A percentile compares a stretch with the other conserved stretches of the same genome.
Evolutionary conservation across 2,797 vertebrate species (phyloP).

Genomic region (Lutjanus argentimaculatus): DNA sequence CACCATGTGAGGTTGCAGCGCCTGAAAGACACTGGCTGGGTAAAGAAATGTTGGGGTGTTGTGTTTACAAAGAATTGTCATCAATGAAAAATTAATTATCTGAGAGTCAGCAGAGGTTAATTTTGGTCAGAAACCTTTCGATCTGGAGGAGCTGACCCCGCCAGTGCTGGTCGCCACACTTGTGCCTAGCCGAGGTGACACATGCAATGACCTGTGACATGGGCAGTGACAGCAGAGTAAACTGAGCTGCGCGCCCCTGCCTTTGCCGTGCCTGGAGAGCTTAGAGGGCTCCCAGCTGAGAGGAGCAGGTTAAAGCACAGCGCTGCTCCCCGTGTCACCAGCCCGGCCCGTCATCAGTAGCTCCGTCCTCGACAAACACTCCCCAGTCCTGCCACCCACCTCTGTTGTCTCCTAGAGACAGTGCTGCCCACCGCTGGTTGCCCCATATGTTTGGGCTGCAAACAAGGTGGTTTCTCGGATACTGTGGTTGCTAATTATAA

Average conservation of each 20-base stretch:
- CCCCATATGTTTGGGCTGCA: slow-evolving; percentile 98
- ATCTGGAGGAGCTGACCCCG: slow-evolving; percentile 92
- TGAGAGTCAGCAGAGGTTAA: slow-evolving; percentile 93
- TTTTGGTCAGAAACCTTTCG: slow-evolving; percentile 95
- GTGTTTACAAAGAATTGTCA: slow-evolving; percentile 85
- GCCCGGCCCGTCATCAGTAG: slow-evolving; percentile 60
- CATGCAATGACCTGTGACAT: slow-evolving; percentile 92
- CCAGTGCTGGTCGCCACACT: slow-evolving; percentile 85
- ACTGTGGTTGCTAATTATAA: slow-evolving; percentile 99
- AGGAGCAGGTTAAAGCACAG: slow-evolving; percentile 67
- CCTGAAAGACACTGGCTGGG: slow-evolving; percentile 41
- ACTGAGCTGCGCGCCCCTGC: slow-evolving; percentile 86
- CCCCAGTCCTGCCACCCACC: slow-evolving; percentile 73
- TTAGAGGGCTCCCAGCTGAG: slow-evolving; percentile 74
- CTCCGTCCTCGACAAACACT: slow-evolving; percentile 69
- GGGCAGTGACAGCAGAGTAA: slow-evolving; percentile 90
- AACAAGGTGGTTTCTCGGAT: slow-evolving; percentile 99
- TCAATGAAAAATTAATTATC: slow-evolving; percentile 97
- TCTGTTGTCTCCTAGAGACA: slow-evolving; percentile 84
- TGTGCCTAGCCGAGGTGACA: slow-evolving; percentile 89
- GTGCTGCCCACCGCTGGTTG: slow-evolving; percentile 92
- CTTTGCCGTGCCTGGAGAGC: slow-evolving; percentile 84
- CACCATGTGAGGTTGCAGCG: slow-evolving; percentile 26
- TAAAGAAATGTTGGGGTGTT: slow-evolving; percentile 47
- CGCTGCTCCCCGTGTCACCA: slow-evolving; percentile 58